Evolutionary conservation across 2,888 invertebrate genomes (phyloP), one percentile per base, ranked within the genome.

Genomic region (Creontiades dilutus): DNA sequence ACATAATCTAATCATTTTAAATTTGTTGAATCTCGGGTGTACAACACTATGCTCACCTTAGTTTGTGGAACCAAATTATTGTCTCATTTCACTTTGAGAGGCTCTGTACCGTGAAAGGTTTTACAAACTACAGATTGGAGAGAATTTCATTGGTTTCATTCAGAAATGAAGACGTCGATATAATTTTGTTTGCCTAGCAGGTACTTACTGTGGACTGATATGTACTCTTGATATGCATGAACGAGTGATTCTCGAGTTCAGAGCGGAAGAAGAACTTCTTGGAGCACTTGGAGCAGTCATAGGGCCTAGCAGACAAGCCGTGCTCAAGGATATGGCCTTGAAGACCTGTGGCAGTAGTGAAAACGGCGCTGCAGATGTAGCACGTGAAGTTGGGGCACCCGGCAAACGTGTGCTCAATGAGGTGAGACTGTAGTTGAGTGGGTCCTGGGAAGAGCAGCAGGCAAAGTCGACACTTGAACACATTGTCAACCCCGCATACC

Each of bases 391-490:
- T 95, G 55, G 96, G 96, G 92, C 97, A 97, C 4, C 97, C 97
- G 46, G 97, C 97, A 93, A 98, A 98, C 0, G 97, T 98, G 93
- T 99, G 98, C 92, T 98, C 98, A 90, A 98, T 98, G 90, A 98
- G 94, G 93, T 98, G 98, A 90, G 96, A 95, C 93, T 98, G 98
- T 0, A 98, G 95, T 91, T 97, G 96, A 57, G 96, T 95, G 0
- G 97, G 96, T 0, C 97, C 96, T 78, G 96, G 96, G 78, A 97
- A 95, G 12, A 96, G 95, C 92, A 96, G 95, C 89, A 96, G 95
- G 92, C 98, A 98, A 1, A 98, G 94, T 91, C 96, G 95, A 92
- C 98, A 98, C 92, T 96, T 95, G 92, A 96, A 85, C 13, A 80
- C 82, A n/a, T 78, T 55, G 27, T 47, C 52, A 28, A 52, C 61